Evolutionary conservation across 1,140 invertebrate genomes (phyloP).

Genomic region (Drosophila ercepeae): DNA sequence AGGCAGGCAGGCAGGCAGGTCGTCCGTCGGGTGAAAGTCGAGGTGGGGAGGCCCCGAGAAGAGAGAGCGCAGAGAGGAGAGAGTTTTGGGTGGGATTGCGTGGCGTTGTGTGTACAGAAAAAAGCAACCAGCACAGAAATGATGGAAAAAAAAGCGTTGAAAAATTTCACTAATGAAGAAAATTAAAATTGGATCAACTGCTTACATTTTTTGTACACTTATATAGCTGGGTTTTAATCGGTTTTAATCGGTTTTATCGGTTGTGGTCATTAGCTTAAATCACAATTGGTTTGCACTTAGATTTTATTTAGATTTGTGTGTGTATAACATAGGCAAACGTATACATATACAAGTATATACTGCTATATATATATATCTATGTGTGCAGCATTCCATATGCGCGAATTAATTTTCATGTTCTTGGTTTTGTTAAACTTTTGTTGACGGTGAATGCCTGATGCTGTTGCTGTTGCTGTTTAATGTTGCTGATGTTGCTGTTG

Average conservation of each 20-base stretch:
- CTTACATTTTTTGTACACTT: conserved; percentile 38
- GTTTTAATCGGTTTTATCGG: conserved; percentile 6
- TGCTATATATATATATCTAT: conserved; percentile 31
- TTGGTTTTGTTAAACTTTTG: conserved; percentile 26
- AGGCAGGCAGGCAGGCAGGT: too few relatives aligned
- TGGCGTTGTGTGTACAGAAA: conserved; percentile 71
- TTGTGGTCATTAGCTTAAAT: conserved; percentile 64
- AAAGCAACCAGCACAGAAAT: conserved; percentile 52
- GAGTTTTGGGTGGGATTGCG: conserved; percentile 54
- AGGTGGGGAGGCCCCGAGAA: neutral
- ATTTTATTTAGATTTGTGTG: conserved; percentile 57
- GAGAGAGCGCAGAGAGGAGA: conserved; percentile 26
- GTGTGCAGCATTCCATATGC: conserved; percentile 72
- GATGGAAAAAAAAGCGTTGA: conserved; percentile 20
- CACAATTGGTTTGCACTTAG: conserved; percentile 71
- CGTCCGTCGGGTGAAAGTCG: neutral
- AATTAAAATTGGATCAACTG: conserved; percentile 24
- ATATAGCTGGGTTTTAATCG: too few relatives aligned
- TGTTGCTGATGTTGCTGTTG: conserved; percentile 4
- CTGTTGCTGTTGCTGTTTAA: conserved; percentile 22
- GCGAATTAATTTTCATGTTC: conserved; percentile 44
- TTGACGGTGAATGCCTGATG: conserved; percentile 31
- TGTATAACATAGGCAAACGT: conserved; percentile 54
- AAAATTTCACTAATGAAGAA: conserved; percentile 25
- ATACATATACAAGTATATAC: conserved; percentile 36